These are phyloP conservation scores for Acleris literana DNA, from an alignment of 2,888 invertebrate species.

Conservation along the genomic window DNA sequence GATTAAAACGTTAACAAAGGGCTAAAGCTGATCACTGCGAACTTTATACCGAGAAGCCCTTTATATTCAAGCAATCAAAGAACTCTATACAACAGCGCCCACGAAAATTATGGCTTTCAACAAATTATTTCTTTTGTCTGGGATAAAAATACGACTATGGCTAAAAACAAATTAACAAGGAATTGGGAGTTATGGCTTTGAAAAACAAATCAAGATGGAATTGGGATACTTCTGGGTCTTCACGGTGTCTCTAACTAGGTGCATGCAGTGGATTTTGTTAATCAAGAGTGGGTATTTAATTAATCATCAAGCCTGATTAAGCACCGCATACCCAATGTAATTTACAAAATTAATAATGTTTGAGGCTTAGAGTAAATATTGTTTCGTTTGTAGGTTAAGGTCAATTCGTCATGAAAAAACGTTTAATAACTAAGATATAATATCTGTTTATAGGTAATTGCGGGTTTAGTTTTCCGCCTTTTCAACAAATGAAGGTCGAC, in stretches of 20 bases:
- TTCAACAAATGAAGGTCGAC: not conserved
- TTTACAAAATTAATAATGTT: no score
- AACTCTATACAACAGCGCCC: slow-evolving; percentile 68
- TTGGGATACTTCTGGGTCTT: slow-evolving; percentile 16
- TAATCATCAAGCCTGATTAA: not conserved
- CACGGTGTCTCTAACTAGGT: not conserved
- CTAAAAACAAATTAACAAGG: slow-evolving; percentile 27
- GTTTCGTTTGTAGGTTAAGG: not conserved
- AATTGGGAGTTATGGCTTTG: slow-evolving; percentile 17
- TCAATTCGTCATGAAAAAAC: not conserved
- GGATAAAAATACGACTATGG: slow-evolving; percentile 42
- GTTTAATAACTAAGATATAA: not conserved
- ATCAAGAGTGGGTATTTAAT: not conserved
- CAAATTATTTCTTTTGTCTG: slow-evolving; percentile 47
- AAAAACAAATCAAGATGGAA: slow-evolving; percentile 27
- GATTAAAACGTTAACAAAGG: slow-evolving; percentile 82
- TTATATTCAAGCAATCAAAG: slow-evolving; percentile 78
- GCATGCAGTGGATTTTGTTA: no score
- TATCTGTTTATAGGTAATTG: not conserved
- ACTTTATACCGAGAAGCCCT: slow-evolving; percentile 77
- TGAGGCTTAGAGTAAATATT: no score
- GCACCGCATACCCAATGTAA: no score
- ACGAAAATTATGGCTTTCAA: slow-evolving; percentile 65
- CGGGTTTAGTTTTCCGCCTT: slow-evolving; percentile 4
- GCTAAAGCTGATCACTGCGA: slow-evolving; percentile 77